Evolutionary conservation across 92 coral and sea anemone species (phyloP).

Genomic region (Parazoanthus darwini): DNA sequence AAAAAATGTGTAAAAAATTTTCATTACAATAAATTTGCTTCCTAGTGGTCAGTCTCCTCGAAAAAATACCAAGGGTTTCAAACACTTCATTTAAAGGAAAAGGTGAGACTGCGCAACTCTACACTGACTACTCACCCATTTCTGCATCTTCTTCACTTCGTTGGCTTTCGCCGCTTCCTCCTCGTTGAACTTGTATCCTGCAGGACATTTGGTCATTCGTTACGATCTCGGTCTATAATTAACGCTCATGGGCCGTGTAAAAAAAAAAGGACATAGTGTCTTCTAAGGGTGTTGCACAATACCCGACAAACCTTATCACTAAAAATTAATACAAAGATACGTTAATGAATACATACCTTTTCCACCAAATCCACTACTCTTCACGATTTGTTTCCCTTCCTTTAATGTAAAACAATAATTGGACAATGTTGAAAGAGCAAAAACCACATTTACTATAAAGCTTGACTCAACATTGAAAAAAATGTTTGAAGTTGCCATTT

Average conservation of each 20-base stretch:
- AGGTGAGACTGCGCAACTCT: too few relatives aligned
- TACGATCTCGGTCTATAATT: not conserved
- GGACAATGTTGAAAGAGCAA: not conserved
- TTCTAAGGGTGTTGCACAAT: too few relatives aligned
- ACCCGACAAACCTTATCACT: not conserved
- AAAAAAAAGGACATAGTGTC: too few relatives aligned
- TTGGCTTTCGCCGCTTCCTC: constrained; percentile 85
- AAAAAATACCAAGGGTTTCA: too few relatives aligned
- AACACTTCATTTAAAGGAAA: too few relatives aligned
- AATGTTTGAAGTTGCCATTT: too few relatives aligned
- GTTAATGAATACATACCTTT: constrained; percentile 64
- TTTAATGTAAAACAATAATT: not conserved
- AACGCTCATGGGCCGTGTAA: too few relatives aligned
- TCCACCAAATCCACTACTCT: constrained; percentile 96
- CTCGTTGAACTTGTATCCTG: constrained; percentile 95
- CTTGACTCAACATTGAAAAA: too few relatives aligned
- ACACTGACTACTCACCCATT: constrained; percentile 75
- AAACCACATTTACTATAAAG: too few relatives aligned
- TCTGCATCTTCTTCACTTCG: constrained; percentile 96
- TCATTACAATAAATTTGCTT: too few relatives aligned
- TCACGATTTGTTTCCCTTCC: constrained; percentile 92
- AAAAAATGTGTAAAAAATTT: too few relatives aligned
- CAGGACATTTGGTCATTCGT: not conserved
- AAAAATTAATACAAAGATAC: not conserved
- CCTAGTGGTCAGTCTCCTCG: too few relatives aligned